These are phyloP conservation scores for Sparidentex hasta DNA, from an alignment of 2,797 vertebrate genomes.

Conservation along the genomic window DNA sequence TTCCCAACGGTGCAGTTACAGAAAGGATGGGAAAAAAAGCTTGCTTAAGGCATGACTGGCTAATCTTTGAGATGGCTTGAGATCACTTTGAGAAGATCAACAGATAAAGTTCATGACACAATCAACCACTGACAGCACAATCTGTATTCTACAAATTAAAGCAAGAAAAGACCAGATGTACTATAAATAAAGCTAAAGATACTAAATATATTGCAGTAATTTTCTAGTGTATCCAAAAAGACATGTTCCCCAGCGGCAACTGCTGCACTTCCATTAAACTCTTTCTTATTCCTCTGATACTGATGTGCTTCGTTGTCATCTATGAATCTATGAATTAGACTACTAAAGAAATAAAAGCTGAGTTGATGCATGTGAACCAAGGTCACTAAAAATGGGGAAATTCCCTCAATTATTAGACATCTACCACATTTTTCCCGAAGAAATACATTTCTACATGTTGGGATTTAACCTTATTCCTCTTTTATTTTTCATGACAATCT, in stretches of 20 bases:
- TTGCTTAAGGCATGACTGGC: conserved; percentile 39
- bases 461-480: not conserved
- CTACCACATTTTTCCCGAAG: no score
- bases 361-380: not conserved
- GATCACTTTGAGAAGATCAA: conserved; percentile 43
- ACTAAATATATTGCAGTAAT: not conserved
- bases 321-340: accelerated
- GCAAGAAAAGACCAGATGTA: not conserved
- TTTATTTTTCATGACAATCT: not conserved
- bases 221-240: not conserved
- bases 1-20: conserved; percentile 45
- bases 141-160: not conserved
- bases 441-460: not conserved
- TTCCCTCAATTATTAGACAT: not conserved
- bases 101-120: conserved; percentile 15
- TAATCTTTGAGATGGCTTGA: conserved; percentile 15
- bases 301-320: not conserved
- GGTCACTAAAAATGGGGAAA: not conserved
- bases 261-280: conserved; percentile 5
- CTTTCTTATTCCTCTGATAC: not conserved
- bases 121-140: conserved; percentile 3
- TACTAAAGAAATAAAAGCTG: not conserved
- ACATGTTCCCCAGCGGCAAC: not conserved
- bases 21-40: conserved; percentile 33
- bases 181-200: not conserved